Evolutionary conservation across 2,113 vertebrate genomes (phyloP), one percentile per base, ranked within the genome.

Genomic region (Heteronetta atricapilla): DNA sequence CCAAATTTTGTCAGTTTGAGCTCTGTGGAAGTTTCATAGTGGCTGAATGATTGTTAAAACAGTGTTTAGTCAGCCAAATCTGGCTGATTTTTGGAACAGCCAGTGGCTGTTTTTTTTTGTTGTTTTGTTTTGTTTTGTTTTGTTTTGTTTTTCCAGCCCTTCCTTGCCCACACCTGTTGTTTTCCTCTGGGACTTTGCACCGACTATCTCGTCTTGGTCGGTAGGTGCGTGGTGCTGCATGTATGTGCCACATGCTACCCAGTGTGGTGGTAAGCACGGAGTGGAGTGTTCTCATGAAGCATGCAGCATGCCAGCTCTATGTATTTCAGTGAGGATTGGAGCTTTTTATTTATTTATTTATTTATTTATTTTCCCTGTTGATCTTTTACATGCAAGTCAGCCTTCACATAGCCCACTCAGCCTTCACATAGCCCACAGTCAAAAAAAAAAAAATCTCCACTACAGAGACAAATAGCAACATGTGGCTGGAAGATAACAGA

Each of bases 381-480:
- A 94, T 94, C 77, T 93, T 92, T 96, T 95, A 87, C 77, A 94
- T 87, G 90, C 93, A 62, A 92, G 62, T 94, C 94, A 95, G 87
- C 80, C 86, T 95, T 82, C 64, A 55, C 80, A 85, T 68, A 94
- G 88, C 75, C 29, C 74, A 92, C 64, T 94, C 94, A 95, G 87
- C 80, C 86, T 95, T 82, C 64, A 55, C 80, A 85, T 68, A 94
- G 88, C 75, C 29, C 74, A 92, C 64, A 83, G 55, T 63, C 33
- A 69, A 62, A 62, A 58, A 33, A 40, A 31, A 89, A 12, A 69
- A 94, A 53, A 44, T 69, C 22, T 86, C 81, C 83, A 75, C 84
- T 88, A 89, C 89, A 93, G 94, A 86, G 60, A 95, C 88, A 97
- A 95, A 94, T 93, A 95, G 93, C 95, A 96, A 96, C 96, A 97